Evolutionary conservation across 2,113 vertebrate genomes (phyloP).

Genomic region (Orthonyx spaldingii): DNA sequence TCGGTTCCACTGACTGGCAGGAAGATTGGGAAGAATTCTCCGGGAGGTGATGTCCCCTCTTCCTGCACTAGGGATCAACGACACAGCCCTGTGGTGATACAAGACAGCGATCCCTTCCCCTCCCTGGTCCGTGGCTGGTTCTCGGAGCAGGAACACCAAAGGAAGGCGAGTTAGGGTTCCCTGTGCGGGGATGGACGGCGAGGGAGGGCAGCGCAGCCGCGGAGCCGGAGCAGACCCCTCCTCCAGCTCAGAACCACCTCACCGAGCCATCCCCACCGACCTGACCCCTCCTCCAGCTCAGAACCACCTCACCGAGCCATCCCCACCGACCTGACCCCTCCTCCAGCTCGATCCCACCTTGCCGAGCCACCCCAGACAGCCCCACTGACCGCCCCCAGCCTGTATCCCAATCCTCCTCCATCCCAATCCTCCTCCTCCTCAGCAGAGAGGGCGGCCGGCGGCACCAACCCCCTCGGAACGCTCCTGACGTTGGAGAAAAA

Average conservation of each 20-base stretch:
- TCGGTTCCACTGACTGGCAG: neutral
- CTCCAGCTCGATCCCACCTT: no score
- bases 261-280: neutral
- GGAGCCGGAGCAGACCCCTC: neutral
- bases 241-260: neutral
- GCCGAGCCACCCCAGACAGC: neutral
- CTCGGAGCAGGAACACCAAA: fast-evolving
- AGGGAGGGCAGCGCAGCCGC: neutral
- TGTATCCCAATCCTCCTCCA: neutral
- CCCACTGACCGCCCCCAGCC: neutral
- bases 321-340: no score
- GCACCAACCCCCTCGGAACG: neutral
- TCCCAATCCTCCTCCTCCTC: no score
- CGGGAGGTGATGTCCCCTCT: neutral
- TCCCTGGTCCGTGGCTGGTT: neutral
- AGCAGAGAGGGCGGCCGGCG: neutral
- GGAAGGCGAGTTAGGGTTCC: fast-evolving
- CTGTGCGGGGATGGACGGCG: neutral
- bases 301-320: neutral
- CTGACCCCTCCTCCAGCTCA: neutral
- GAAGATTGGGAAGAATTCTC: neutral
- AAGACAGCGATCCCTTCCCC: fast-evolving
- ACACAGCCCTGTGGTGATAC: fast-evolving
- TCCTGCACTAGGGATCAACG: neutral
- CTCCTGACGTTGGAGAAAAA: neutral